phyloP scores from a whole-genome alignment of 2,888 invertebrate species.

The Sepiola atlantica region DNA sequence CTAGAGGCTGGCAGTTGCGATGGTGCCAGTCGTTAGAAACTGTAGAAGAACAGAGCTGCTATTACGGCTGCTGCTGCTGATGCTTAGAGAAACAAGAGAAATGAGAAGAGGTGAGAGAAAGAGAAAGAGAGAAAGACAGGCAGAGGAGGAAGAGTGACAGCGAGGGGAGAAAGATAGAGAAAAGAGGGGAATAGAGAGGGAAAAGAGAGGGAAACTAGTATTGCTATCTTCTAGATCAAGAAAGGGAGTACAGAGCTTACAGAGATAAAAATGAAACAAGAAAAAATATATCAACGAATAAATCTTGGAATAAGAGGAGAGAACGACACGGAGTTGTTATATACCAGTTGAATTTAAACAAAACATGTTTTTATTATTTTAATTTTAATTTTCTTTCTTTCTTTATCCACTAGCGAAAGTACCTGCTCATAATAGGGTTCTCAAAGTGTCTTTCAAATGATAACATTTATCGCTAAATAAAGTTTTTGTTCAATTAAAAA shows the following conservation, averaged over 20 bases:
- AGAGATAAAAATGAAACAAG: too few species aligned
- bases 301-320: neutral
- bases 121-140: neutral
- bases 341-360: neutral
- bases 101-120: neutral
- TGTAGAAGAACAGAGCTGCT: neutral
- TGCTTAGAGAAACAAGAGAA: neutral
- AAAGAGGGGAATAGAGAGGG: neutral
- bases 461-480: too few species aligned
- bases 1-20: neutral
- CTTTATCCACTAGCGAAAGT: too few species aligned
- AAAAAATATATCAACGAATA: neutral
- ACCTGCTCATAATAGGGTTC: too few species aligned
- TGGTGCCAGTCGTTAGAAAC: conserved; percentile 10
- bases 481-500: too few species aligned
- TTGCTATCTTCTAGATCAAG: too few species aligned
- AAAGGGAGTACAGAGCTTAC: too few species aligned
- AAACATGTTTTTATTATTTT: too few species aligned
- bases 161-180: neutral
- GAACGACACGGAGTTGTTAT: neutral
- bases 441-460: too few species aligned
- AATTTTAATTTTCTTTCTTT: too few species aligned
- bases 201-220: neutral
- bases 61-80: conserved; percentile 1
- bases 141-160: neutral